phyloP scores from a whole-genome alignment of 2,113 vertebrate species.

The Silurus glanis region DNA sequence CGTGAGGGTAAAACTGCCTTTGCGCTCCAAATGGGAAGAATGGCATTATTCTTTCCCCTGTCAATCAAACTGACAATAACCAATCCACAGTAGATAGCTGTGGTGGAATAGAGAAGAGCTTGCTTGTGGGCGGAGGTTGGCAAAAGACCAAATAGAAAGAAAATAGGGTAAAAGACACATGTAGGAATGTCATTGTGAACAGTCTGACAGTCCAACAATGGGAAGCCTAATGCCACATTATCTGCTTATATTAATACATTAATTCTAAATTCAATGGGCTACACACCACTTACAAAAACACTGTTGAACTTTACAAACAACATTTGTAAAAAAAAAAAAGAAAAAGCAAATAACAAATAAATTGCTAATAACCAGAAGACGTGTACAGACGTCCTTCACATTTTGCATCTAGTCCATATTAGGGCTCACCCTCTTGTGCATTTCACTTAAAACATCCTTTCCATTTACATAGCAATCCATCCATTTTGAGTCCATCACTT shows the following conservation, averaged over 20 bases:
- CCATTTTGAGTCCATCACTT: slow-evolving; percentile 43
- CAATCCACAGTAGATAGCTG: slow-evolving; percentile 12
- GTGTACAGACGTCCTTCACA: slow-evolving; percentile 42
- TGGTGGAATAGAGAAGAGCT: not conserved
- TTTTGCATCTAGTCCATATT: slow-evolving; percentile 49
- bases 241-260: not conserved
- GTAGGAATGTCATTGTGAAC: not conserved
- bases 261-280: not conserved
- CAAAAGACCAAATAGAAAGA: not conserved
- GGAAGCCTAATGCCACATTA: not conserved
- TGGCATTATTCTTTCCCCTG: not conserved
- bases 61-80: slow-evolving; percentile 5
- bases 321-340: not conserved
- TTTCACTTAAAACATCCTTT: slow-evolving; percentile 61
- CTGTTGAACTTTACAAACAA: not conserved
- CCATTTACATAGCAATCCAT: slow-evolving; percentile 62
- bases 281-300: not conserved
- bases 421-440: slow-evolving; percentile 61
- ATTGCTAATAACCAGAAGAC: slow-evolving; percentile 35
- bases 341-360: not conserved
- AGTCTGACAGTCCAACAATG: not conserved
- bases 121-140: not conserved
- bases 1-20: not conserved
- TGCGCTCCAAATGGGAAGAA: not conserved
- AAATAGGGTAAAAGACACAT: not conserved